These are phyloP conservation scores for Syngnathus scovelli DNA, from an alignment of 2,113 vertebrate species.

Conservation along the genomic window DNA sequence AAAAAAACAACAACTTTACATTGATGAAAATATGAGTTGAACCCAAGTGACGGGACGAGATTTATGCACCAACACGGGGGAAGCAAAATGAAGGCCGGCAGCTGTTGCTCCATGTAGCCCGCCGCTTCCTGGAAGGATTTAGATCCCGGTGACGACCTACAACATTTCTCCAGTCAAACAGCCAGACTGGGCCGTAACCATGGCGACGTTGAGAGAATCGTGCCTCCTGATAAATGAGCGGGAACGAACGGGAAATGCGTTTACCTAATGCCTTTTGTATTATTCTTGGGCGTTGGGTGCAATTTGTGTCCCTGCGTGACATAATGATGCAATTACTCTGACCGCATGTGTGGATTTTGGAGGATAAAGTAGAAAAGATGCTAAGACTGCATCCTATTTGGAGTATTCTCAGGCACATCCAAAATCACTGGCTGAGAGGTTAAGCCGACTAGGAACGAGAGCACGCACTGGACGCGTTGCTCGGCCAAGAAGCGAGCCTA, in stretches of 20 bases:
- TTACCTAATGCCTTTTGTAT: slow-evolving; percentile 16
- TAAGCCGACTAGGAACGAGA: slow-evolving; percentile 11
- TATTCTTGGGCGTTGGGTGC: slow-evolving; percentile 1
- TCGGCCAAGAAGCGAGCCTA: slow-evolving; percentile 21
- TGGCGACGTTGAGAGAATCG: slow-evolving; percentile 50
- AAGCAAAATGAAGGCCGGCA: slow-evolving; percentile 18
- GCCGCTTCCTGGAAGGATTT: slow-evolving; percentile 44
- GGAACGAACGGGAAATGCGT: slow-evolving; percentile 17
- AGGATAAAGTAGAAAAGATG: slow-evolving; percentile 34
- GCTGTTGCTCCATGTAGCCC: slow-evolving; percentile 44
- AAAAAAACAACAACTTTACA: background rate
- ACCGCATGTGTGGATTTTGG: slow-evolving; percentile 22
- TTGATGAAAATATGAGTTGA: slow-evolving; percentile 17
- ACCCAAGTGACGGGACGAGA: slow-evolving; percentile 12
- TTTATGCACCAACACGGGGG: background rate
- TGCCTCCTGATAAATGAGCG: slow-evolving; percentile 39
- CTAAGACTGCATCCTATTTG: slow-evolving; percentile 39
- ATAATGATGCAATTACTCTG: slow-evolving; percentile 38
- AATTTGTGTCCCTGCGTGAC: slow-evolving; percentile 22
- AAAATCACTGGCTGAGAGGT: slow-evolving; percentile 8
- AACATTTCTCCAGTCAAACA: slow-evolving; percentile 34
- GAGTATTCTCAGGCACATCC: slow-evolving; percentile 31
- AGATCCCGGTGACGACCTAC: slow-evolving; percentile 32
- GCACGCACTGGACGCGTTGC: slow-evolving; percentile 19
- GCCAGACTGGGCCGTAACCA: slow-evolving; percentile 38